Percentiles rank a stretch among this genome's conserved stretches.
These are phyloP conservation scores for Dendrophyllia cribrosa DNA, from an alignment of 64 coral and sea anemone species.

Conservation along the genomic window DNA sequence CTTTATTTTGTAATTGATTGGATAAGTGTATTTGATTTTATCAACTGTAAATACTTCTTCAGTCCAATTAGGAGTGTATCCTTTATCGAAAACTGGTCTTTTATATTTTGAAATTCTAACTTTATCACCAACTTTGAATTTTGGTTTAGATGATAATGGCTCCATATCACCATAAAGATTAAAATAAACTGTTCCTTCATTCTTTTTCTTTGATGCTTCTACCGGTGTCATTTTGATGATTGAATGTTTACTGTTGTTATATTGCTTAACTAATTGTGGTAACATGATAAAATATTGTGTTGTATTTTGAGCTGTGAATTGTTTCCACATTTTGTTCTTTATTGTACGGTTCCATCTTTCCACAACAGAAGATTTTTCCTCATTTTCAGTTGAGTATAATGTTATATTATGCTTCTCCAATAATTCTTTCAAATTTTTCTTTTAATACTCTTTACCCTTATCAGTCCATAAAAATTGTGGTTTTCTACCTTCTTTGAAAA, in stretches of 20 bases:
- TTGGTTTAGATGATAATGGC: not conserved
- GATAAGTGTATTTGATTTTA: conserved; percentile 58
- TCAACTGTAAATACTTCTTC: conserved; percentile 46
- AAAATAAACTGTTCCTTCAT: conserved; percentile 57
- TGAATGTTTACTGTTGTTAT: conserved; percentile 40
- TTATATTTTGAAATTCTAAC: conserved; percentile 44
- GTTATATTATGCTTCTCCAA: not conserved
- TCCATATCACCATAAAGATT: conserved; percentile 64
- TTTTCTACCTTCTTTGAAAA: conserved; percentile 14
- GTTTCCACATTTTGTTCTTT: conserved; percentile 56
- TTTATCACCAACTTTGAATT: conserved; percentile 50
- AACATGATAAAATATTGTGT: conserved; percentile 3
- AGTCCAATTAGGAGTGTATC: conserved; percentile 45
- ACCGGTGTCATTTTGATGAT: conserved; percentile 43
- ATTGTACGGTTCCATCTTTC: conserved; percentile 69
- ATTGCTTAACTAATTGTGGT: conserved; percentile 29
- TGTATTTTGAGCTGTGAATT: conserved; percentile 46
- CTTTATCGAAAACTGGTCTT: conserved; percentile 40
- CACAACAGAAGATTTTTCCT: conserved; percentile 17
- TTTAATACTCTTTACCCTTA: conserved; percentile 48
- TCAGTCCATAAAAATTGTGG: conserved; percentile 37
- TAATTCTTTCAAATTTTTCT: conserved; percentile 27
- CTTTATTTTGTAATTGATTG: conserved; percentile 34
- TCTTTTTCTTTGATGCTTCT: conserved; percentile 46
- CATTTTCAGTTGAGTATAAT: conserved; percentile 47